Conservation (phyloP, 2,888 invertebrate species). For the Leptinotarsa tumamoca region DNA sequence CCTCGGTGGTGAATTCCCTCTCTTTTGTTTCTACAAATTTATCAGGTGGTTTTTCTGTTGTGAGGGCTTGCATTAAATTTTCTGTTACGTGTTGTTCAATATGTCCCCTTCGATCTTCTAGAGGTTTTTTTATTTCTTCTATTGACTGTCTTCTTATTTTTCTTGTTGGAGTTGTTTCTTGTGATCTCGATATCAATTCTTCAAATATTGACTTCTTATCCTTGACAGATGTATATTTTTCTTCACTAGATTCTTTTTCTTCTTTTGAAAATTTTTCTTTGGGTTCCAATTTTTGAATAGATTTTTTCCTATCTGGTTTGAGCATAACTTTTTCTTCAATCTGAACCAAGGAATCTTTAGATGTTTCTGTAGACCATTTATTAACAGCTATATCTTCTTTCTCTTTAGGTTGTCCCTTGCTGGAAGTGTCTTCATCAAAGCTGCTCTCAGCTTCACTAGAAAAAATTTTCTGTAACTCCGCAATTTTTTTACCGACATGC, state of each 20-base stretch:
- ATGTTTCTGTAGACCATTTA: not conserved
- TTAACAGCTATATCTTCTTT: constrained; percentile 30
- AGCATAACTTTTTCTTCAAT: constrained; percentile 23
- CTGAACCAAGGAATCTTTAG: not conserved
- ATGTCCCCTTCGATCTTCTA: constrained; percentile 36
- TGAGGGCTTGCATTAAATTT: constrained; percentile 21
- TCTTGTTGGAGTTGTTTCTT: constrained; percentile 60
- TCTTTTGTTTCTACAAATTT: constrained; percentile 30
- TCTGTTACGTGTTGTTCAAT: constrained; percentile 48
- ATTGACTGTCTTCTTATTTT: constrained; percentile 44
- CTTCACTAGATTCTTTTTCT: constrained; percentile 45
- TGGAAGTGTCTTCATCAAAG: constrained; percentile 44
- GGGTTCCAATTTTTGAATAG: constrained; percentile 17
- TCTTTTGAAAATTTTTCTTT: constrained; percentile 35
- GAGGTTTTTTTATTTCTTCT: constrained; percentile 31
- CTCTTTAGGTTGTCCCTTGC: constrained; percentile 44
- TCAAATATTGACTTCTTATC: constrained; percentile 63
- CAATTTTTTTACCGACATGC: constrained; percentile 67
- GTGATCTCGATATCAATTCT: constrained; percentile 62
- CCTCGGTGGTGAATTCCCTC: constrained; percentile 50
- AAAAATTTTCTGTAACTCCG: constrained; percentile 67
- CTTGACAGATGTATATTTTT: constrained; percentile 59
- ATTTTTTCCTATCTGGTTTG: constrained; percentile 19
- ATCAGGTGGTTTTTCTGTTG: constrained; percentile 16
- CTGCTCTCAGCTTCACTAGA: constrained; percentile 55